Percentiles rank a stretch among this genome's conserved stretches.
Evolutionary conservation across 2,888 invertebrate species (phyloP).

Genomic region (Orchesella flavescens): DNA sequence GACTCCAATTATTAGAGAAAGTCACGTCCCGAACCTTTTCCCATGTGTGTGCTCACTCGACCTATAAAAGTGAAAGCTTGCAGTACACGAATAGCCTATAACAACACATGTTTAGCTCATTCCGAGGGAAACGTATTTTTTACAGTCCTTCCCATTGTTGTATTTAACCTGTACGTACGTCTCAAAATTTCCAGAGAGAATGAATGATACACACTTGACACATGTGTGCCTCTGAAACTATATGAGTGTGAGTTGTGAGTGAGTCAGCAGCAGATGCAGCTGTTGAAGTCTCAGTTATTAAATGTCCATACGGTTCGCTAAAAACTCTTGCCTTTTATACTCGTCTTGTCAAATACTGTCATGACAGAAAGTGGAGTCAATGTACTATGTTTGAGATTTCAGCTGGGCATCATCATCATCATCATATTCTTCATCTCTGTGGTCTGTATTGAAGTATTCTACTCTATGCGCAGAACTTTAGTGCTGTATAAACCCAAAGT

Average conservation of each 20-base stretch:
- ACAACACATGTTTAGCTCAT: constrained; percentile 17
- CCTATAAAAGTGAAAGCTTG: constrained; percentile 59
- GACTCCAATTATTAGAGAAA: constrained; percentile 67
- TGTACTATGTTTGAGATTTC: constrained; percentile 6
- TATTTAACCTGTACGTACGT: not conserved
- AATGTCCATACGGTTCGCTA: constrained; percentile 15
- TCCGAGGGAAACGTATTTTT: constrained; percentile 7
- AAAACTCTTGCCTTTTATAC: not conserved
- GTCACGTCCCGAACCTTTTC: constrained; percentile 63
- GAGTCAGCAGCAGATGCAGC: constrained; percentile 18
- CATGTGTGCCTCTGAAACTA: constrained; percentile 10
- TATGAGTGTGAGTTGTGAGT: not conserved
- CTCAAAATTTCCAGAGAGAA: not conserved
- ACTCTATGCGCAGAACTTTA: too few relatives aligned
- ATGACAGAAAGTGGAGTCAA: not conserved
- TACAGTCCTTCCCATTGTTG: not conserved
- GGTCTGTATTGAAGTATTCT: not conserved
- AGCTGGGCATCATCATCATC: constrained; percentile 10
- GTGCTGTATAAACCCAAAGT: too few relatives aligned
- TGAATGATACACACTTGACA: constrained; percentile 8
- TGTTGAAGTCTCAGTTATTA: constrained; percentile 28
- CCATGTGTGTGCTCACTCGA: constrained; percentile 57
- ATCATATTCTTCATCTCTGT: not conserved
- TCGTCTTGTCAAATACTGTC: not conserved
- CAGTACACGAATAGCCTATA: constrained; percentile 10